Base-by-base conservation (phyloP, 2,888 invertebrate species). In the Mylabris sibirica region DNA sequence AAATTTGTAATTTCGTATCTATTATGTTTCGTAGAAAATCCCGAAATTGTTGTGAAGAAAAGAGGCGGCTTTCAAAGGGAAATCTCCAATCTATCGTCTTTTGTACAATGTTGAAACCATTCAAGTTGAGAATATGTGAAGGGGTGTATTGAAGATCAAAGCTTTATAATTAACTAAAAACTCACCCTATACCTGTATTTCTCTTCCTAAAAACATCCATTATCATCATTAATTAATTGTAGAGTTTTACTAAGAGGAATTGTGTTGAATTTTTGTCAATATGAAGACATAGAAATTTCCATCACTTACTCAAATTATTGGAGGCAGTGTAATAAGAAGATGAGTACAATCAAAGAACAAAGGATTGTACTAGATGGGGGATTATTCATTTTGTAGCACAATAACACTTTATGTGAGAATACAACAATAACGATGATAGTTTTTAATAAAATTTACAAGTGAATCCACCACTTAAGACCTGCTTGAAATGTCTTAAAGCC, bases 131-230 rank as follows among this genome's bases (percentile, higher is more conserved):
- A 22, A 11, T 41, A 14, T 20, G 22, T 22, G 44, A 17, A n/a
- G 17, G n/a, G 17, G 11, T 9, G 20, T 53, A 53, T 9, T 11
- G 20, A 11, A 1, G 22, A 53, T 24, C 24, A 53, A 53, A 53
- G 53, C 53, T 53, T 53, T 24, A 22, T 53, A 53, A 53, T 53
- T 53, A 53, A 53, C 24, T 53, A 20, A 49, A 4, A 53, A 53
- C 6, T 22, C 22, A 20, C 9, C 22, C 12, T 20, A 2, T 12
- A 22, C 12, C 22, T n/a, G 12, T 12, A 12, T 53, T 22, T 24
- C 2, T 12, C 11, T 22, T 20, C n/a, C 41, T 3, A n/a, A 1
- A 11, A 35, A 35, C 35, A 26, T 26, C 5, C n/a, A n/a, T n/a
- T n/a, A n/a, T n/a, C n/a, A n/a, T n/a, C n/a, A 8, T 38, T 38